These are phyloP conservation scores for Planococcus citri DNA, from an alignment of 1,140 invertebrate genomes.

Conservation along the genomic window DNA sequence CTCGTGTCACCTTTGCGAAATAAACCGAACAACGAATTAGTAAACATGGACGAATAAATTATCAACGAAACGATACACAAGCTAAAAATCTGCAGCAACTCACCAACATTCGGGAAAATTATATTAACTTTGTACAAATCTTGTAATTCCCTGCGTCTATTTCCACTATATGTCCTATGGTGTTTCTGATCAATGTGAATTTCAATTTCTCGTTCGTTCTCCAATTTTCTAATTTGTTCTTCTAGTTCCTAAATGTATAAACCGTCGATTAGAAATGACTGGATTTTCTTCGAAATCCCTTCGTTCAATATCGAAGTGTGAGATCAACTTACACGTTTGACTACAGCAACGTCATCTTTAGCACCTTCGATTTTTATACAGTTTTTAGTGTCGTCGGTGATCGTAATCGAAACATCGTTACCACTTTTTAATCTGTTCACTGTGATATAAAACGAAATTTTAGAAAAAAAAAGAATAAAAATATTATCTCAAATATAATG, in stretches of 20 bases:
- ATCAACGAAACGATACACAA: too few species aligned
- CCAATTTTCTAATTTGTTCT: slow-evolving; percentile 60
- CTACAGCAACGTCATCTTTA: slow-evolving; percentile 67
- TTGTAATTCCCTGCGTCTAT: slow-evolving; percentile 81
- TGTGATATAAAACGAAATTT: slow-evolving; percentile 40
- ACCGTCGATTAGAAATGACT: too few species aligned
- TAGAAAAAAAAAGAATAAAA: too few species aligned
- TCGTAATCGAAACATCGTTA: slow-evolving; percentile 77
- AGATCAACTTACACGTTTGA: slow-evolving; percentile 45
- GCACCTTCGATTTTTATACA: slow-evolving; percentile 88
- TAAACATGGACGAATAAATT: slow-evolving; percentile 21
- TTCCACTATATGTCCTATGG: slow-evolving; percentile 84
- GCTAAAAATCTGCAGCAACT: too few species aligned
- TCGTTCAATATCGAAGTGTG: too few species aligned
- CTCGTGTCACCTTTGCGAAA: slow-evolving; percentile 59
- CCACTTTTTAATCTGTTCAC: slow-evolving; percentile 87
- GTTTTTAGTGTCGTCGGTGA: slow-evolving; percentile 68
- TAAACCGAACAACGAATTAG: slow-evolving; percentile 17
- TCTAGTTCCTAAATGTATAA: slow-evolving; percentile 19
- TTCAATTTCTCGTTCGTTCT: slow-evolving; percentile 91
- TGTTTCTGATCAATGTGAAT: slow-evolving; percentile 91
- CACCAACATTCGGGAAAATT: slow-evolving; percentile 71
- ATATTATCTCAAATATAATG: too few species aligned
- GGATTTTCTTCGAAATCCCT: too few species aligned
- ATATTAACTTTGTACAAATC: slow-evolving; percentile 93